Evolutionary conservation across 2,113 vertebrate species (phyloP), one percentile per base, ranked within the genome.

Genomic region (Ceuthmochares aereus): DNA sequence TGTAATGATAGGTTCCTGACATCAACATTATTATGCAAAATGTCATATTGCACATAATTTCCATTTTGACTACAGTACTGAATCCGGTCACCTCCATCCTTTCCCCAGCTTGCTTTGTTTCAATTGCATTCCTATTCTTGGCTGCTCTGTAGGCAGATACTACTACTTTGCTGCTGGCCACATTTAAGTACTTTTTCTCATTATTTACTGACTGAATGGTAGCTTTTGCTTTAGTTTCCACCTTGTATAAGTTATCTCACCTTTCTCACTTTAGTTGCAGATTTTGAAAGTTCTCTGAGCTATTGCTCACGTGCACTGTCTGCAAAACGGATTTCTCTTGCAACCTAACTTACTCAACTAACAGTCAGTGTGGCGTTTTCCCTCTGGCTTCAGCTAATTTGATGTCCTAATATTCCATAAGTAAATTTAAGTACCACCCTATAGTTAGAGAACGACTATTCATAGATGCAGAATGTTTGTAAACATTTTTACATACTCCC

Each of bases 11-110:
- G 54, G 60, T 86, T 84, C 78, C 68, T 93, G 83, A 95, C 76
- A 88, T 92, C 92, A 77, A 25, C 76, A 58, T 86, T 92, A 85
- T 90, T 87, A 93, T 69, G 66, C 85, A 92, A 86, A 94, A 67
- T 87, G 80, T 93, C 69, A 62, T 86, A 70, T 74, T 86, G 49
- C 76, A 75, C 32, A 16, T 74, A 12, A 74, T 92, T 88, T 88
- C 60, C 59, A 69, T 88, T 93, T 90, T 95, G 63, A 84, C 87
- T 83, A 30, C 47, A 67, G 37, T 42, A 54, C 4, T 73, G 75
- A 91, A 69, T 74, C 49, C 88, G 16, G 16, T 63, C 6, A 20
- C 37, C 22, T 7, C 45, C 74, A 47, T 60, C 52, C 62, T 92
- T 74, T 92, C 40, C 51, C 25, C 60, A 36, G 29, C 37, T 55